A percentile compares a stretch with the other conserved stretches of the same genome.
phyloP scores from a whole-genome alignment of 2,797 vertebrate species.

The Tiaroga cobitis region DNA sequence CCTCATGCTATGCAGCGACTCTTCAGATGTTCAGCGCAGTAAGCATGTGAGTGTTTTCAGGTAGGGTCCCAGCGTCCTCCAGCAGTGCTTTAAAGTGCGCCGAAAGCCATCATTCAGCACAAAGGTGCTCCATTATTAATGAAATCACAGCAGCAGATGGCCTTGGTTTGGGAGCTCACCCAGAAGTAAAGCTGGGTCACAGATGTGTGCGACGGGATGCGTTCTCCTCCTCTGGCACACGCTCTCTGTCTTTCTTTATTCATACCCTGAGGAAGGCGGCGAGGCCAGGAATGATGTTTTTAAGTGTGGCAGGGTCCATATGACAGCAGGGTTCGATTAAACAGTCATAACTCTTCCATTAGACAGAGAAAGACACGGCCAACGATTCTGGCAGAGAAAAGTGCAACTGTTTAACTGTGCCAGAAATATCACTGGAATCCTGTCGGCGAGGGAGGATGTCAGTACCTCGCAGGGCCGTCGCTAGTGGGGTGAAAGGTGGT shows the following conservation, averaged over 20 bases:
- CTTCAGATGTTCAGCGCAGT: neutral
- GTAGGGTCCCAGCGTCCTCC: slow-evolving; percentile 47
- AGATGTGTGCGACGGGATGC: slow-evolving; percentile 65
- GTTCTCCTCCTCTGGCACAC: slow-evolving; percentile 37
- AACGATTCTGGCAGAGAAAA: neutral
- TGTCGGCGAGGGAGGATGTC: neutral
- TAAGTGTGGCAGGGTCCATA: slow-evolving; percentile 25
- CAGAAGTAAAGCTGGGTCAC: slow-evolving; percentile 72
- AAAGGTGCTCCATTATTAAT: slow-evolving; percentile 81
- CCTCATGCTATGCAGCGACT: too few species aligned
- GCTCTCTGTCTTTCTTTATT: slow-evolving; percentile 40
- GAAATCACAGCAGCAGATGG: slow-evolving; percentile 75
- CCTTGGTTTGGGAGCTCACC: slow-evolving; percentile 75
- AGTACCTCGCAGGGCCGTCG: too few species aligned
- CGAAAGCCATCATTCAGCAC: slow-evolving; percentile 58
- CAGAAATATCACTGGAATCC: slow-evolving; percentile 12
- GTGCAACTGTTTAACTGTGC: slow-evolving; percentile 1
- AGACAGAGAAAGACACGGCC: slow-evolving; percentile 6
- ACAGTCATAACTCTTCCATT: slow-evolving; percentile 38
- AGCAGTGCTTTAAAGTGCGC: slow-evolving; percentile 58
- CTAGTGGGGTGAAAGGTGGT: too few species aligned
- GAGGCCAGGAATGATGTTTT: slow-evolving; percentile 32
- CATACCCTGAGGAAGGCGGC: neutral
- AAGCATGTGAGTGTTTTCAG: slow-evolving; percentile 3
- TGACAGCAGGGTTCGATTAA: slow-evolving; percentile 29